These are phyloP conservation scores for Ceratosolen solmsi DNA, from an alignment of 1,140 invertebrate genomes.

Conservation along the genomic window DNA sequence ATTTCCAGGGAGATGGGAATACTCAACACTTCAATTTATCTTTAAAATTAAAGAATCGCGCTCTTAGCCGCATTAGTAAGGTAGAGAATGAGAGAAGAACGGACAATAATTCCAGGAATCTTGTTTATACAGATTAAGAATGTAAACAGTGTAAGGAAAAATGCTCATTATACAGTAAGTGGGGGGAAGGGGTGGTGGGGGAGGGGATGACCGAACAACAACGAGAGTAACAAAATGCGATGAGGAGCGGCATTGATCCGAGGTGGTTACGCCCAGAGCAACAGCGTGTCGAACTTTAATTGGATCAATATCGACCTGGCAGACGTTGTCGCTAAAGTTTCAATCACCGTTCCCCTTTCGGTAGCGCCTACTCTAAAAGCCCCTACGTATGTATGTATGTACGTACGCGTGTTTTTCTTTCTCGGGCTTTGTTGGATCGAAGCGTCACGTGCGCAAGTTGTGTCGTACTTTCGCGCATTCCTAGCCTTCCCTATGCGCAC, in stretches of 20 bases:
- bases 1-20: no score
- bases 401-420: neutral
- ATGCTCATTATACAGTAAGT: neutral
- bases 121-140: neutral
- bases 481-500: neutral
- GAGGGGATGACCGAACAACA: neutral
- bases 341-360: neutral
- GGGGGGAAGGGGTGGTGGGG: no score
- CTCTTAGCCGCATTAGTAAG: no score
- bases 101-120: neutral
- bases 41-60: no score
- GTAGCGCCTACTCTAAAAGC: neutral
- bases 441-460: neutral
- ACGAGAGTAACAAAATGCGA: neutral
- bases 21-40: no score
- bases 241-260: neutral
- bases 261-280: neutral
- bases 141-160: neutral
- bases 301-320: conserved; percentile 20
- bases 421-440: neutral
- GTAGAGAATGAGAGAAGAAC: no score
- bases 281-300: conserved; percentile 14
- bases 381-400: neutral
- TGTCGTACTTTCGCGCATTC: neutral
- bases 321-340: neutral